A percentile compares a stretch with the other conserved stretches of the same genome.
Evolutionary conservation across 1,140 invertebrate species (phyloP).

Genomic region (Leptopilina clavipes): DNA sequence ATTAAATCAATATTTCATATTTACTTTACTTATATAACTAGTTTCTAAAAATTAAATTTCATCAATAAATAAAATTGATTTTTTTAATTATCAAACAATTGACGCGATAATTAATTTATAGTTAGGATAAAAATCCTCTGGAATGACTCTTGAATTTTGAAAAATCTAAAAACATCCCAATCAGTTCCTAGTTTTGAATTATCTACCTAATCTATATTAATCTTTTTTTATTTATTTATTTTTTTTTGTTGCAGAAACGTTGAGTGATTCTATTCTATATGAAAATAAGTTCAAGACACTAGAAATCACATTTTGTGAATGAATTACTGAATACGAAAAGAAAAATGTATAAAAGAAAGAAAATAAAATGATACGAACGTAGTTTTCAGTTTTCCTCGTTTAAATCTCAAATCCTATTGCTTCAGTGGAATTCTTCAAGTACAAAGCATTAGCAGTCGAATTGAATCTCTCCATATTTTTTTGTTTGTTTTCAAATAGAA

Average conservation of each 20-base stretch:
- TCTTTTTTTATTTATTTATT: not conserved
- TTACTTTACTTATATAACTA: too few relatives aligned
- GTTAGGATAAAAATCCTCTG: not conserved
- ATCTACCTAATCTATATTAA: conserved; percentile 6
- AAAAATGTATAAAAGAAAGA: conserved; percentile 6
- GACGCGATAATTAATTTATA: too few relatives aligned
- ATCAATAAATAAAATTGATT: not conserved
- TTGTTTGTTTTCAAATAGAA: not conserved
- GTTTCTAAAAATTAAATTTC: too few relatives aligned
- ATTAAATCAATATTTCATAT: too few relatives aligned
- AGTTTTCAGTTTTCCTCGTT: not conserved
- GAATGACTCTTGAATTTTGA: conserved; percentile 3
- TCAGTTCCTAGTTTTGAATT: conserved; percentile 9
- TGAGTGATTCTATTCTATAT: not conserved
- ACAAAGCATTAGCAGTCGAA: conserved; percentile 8
- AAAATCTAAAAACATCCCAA: not conserved
- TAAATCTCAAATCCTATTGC: conserved; percentile 17
- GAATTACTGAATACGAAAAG: not conserved
- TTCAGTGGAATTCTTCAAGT: not conserved
- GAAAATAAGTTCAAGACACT: not conserved
- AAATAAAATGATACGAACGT: not conserved
- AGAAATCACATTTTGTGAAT: not conserved
- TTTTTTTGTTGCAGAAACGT: conserved; percentile 1
- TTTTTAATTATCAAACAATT: not conserved
- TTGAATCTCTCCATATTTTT: not conserved